phyloP scores from a whole-genome alignment of 2,888 invertebrate species.

The Phytoseiulus persimilis region DNA sequence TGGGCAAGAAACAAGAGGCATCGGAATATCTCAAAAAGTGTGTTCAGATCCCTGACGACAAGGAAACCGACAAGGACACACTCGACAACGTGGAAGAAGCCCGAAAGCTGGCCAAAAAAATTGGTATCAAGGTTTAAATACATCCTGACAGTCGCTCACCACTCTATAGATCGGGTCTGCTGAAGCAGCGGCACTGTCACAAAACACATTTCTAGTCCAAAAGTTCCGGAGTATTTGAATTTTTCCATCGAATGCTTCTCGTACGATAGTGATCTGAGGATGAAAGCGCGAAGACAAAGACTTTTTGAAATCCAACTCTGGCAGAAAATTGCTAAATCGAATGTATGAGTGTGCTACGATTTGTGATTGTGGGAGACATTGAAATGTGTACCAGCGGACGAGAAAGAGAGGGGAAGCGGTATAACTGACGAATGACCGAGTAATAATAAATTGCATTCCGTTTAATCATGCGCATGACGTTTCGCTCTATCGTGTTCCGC shows the following conservation, averaged over 20 bases:
- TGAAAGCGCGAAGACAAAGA: background rate
- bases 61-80: conserved; percentile 13
- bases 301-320: background rate
- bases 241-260: background rate
- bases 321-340: background rate
- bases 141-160: background rate
- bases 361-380: background rate
- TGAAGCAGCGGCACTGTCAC: background rate
- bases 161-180: background rate
- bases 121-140: conserved; percentile 18
- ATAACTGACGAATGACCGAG: too few relatives aligned
- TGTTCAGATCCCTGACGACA: background rate
- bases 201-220: background rate
- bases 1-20: conserved; percentile 32
- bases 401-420: too few relatives aligned
- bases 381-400: too few relatives aligned
- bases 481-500: too few relatives aligned
- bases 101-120: conserved; percentile 1
- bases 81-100: conserved; percentile 24
- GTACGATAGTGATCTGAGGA: background rate
- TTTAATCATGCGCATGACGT: too few relatives aligned
- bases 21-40: conserved; percentile 27
- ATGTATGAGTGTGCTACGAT: background rate
- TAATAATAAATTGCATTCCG: too few relatives aligned
- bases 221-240: background rate